A percentile compares a stretch with the other conserved stretches of the same genome.
Evolutionary conservation across 2,888 invertebrate genomes (phyloP).

Genomic region (Sympetrum striolatum): DNA sequence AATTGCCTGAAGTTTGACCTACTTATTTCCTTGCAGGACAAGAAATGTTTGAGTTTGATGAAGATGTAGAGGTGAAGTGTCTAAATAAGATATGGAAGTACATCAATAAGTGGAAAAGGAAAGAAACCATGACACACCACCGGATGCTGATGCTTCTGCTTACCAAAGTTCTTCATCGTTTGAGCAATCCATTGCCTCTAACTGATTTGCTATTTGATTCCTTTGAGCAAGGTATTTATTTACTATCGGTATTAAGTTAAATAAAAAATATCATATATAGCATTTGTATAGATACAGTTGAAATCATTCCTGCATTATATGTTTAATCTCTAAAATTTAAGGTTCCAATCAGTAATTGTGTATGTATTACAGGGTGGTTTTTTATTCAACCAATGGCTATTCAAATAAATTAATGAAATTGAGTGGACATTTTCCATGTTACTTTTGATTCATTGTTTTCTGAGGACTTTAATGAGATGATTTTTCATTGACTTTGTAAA

Average conservation of each 20-base stretch:
- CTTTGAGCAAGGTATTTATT: conserved; percentile 73
- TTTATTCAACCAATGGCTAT: too few relatives aligned
- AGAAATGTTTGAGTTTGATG: conserved; percentile 68
- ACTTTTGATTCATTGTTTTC: too few relatives aligned
- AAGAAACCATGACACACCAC: conserved; percentile 71
- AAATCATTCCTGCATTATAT: background rate
- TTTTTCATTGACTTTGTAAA: too few relatives aligned
- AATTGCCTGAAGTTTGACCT: too few relatives aligned
- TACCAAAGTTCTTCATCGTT: conserved; percentile 80
- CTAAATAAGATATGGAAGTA: conserved; percentile 79
- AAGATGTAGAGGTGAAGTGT: conserved; percentile 62
- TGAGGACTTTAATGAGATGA: too few relatives aligned
- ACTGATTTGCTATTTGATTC: conserved; percentile 93
- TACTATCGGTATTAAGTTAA: background rate
- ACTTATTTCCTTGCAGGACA: conserved; percentile 49
- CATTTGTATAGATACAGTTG: background rate
- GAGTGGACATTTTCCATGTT: too few relatives aligned
- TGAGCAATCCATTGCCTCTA: conserved; percentile 80
- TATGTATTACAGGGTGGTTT: too few relatives aligned
- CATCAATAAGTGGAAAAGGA: conserved; percentile 73
- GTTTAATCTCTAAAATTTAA: too few relatives aligned
- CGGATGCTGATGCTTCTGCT: conserved; percentile 81
- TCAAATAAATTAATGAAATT: too few relatives aligned
- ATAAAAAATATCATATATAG: background rate
- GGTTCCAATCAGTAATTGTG: too few relatives aligned